Evolutionary conservation across 2,797 vertebrate genomes (phyloP).

Genomic region (Cichlasoma orientale): DNA sequence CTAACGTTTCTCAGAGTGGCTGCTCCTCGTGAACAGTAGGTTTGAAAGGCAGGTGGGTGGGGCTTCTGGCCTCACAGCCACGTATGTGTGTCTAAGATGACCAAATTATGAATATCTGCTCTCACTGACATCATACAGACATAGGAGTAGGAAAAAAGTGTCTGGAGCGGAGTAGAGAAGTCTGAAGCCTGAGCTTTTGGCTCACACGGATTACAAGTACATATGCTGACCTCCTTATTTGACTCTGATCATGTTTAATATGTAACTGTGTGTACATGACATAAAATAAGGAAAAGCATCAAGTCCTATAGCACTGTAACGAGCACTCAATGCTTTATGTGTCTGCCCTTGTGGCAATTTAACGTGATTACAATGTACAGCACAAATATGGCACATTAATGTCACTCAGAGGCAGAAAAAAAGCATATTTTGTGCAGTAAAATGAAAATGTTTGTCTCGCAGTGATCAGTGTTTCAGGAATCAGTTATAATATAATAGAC

Average conservation of each 20-base stretch:
- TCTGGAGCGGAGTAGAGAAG: background rate
- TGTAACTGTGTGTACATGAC: background rate
- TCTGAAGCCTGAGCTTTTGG: background rate
- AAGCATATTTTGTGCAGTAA: constrained; percentile 3
- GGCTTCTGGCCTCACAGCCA: background rate
- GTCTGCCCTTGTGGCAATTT: background rate
- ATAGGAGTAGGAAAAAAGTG: background rate
- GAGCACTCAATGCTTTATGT: constrained; percentile 3
- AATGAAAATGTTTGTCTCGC: background rate
- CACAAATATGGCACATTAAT: constrained; percentile 39
- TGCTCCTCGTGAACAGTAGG: background rate
- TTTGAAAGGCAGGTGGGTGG: background rate
- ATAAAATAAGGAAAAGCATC: no score
- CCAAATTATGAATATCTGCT: background rate
- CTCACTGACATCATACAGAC: background rate
- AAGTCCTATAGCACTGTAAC: background rate
- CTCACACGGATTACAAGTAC: background rate
- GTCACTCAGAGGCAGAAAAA: constrained; percentile 56
- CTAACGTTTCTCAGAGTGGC: background rate
- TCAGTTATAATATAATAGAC: background rate
- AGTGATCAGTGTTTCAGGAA: constrained; percentile 1
- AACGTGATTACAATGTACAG: constrained; percentile 12
- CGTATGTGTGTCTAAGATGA: background rate
- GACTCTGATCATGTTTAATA: background rate
- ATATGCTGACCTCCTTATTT: background rate